These are phyloP conservation scores for Uria aalge DNA, from an alignment of 2,113 vertebrate species.

Conservation along the genomic window DNA sequence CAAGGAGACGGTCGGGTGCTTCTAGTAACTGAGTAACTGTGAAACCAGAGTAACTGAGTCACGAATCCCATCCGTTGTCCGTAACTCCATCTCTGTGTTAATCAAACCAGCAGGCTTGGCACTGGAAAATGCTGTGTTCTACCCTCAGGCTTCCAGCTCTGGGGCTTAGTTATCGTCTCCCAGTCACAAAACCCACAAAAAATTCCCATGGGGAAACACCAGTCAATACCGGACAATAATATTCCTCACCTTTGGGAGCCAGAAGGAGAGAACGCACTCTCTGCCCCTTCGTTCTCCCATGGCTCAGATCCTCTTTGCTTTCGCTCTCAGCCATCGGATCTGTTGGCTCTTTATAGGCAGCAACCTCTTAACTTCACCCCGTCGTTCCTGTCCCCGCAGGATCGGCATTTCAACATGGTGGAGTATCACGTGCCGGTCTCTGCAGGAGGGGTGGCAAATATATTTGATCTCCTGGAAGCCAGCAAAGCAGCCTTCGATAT, in stretches of 20 bases:
- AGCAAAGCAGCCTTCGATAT: conserved; percentile 87
- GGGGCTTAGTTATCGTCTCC: background rate
- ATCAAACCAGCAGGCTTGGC: background rate
- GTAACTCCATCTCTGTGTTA: background rate
- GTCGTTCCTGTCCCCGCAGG: conserved; percentile 69
- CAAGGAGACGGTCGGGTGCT: background rate
- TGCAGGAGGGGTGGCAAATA: conserved; percentile 90
- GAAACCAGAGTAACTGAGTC: background rate
- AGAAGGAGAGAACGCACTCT: background rate
- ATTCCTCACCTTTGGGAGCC: background rate
- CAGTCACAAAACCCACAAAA: background rate
- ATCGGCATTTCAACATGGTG: conserved; percentile 88
- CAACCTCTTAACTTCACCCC: background rate
- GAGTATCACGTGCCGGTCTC: conserved; percentile 90
- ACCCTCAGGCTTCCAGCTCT: background rate
- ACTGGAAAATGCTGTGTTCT: background rate
- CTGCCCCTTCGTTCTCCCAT: background rate
- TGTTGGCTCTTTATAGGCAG: background rate
- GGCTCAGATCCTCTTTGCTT: background rate
- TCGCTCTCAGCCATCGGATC: background rate
- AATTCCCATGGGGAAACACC: background rate
- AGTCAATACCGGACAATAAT: background rate
- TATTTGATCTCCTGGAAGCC: conserved; percentile 90
- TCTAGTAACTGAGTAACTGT: background rate
- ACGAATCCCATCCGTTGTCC: background rate